Conservation (phyloP, 2,888 invertebrate species). For the Empis livida region DNA sequence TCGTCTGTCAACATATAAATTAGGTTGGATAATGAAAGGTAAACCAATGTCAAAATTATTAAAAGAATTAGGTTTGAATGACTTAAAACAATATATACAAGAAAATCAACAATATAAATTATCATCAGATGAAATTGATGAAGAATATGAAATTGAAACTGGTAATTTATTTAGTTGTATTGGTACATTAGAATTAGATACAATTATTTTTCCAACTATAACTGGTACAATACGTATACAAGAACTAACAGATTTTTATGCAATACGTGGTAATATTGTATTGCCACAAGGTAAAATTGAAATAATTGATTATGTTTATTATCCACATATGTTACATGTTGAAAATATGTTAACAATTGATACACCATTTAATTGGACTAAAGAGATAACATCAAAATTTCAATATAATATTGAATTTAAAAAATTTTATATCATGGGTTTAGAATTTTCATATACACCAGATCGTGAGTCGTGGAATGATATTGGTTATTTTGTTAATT, state of each 20-base stretch:
- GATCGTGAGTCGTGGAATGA: slow-evolving; percentile 18
- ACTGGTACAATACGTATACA: slow-evolving; percentile 42
- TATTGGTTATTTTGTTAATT: slow-evolving; percentile 39
- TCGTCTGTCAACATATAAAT: slow-evolving; percentile 54
- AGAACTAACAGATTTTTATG: slow-evolving; percentile 39
- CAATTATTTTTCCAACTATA: slow-evolving; percentile 44
- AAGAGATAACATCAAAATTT: slow-evolving; percentile 39
- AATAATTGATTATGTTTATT: slow-evolving; percentile 43
- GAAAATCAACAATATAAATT: slow-evolving; percentile 17
- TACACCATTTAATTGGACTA: slow-evolving; percentile 39
- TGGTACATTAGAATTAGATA: slow-evolving; percentile 43
- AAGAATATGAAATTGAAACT: slow-evolving; percentile 31
- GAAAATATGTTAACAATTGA: slow-evolving; percentile 43
- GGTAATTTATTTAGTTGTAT: slow-evolving; percentile 38
- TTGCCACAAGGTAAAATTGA: slow-evolving; percentile 43
- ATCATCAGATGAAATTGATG: slow-evolving; percentile 18
- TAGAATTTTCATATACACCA: slow-evolving; percentile 38
- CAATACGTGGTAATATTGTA: slow-evolving; percentile 37
- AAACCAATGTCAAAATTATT: slow-evolving; percentile 29
- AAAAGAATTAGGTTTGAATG: slow-evolving; percentile 24
- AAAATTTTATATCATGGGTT: slow-evolving; percentile 36
- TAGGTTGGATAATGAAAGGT: slow-evolving; percentile 31
- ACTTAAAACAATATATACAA: slow-evolving; percentile 26
- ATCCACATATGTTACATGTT: slow-evolving; percentile 37
- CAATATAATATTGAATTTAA: slow-evolving; percentile 38